A percentile compares a stretch with the other conserved stretches of the same genome.
phyloP scores from a whole-genome alignment of 2,113 vertebrate species.

The Phylloscopus trochiloides region DNA sequence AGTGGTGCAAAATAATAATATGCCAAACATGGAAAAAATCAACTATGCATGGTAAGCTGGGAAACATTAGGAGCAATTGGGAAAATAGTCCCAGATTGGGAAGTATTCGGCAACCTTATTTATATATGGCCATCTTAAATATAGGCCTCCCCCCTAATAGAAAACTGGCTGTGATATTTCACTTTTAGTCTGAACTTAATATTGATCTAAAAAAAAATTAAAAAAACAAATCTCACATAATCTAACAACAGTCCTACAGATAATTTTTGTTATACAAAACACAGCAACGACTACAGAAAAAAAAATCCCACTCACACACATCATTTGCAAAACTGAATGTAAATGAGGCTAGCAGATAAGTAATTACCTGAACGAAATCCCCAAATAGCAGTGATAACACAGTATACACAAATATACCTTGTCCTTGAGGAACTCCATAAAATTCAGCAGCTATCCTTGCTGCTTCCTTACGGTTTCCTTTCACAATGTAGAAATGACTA shows the following conservation, averaged over 20 bases:
- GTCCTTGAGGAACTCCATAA: slow-evolving; percentile 87
- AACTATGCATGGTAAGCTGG: neutral
- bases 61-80: neutral
- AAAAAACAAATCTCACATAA: neutral
- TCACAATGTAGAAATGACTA: slow-evolving; percentile 94
- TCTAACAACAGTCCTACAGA: neutral
- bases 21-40: neutral
- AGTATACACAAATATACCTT: slow-evolving; percentile 78
- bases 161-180: neutral
- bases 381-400: neutral
- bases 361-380: neutral
- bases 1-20: neutral
- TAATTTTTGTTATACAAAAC: neutral
- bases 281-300: neutral
- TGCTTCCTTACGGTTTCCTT: slow-evolving; percentile 94
- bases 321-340: neutral
- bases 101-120: neutral
- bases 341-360: neutral
- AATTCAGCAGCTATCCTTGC: slow-evolving; percentile 95
- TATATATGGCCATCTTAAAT: neutral
- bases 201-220: neutral
- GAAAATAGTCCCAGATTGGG: neutral
- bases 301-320: neutral
- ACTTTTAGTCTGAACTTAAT: neutral
- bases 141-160: neutral